Conservation (phyloP, 92 coral and sea anemone genomes). For the Isaurus tuberculatus region DNA sequence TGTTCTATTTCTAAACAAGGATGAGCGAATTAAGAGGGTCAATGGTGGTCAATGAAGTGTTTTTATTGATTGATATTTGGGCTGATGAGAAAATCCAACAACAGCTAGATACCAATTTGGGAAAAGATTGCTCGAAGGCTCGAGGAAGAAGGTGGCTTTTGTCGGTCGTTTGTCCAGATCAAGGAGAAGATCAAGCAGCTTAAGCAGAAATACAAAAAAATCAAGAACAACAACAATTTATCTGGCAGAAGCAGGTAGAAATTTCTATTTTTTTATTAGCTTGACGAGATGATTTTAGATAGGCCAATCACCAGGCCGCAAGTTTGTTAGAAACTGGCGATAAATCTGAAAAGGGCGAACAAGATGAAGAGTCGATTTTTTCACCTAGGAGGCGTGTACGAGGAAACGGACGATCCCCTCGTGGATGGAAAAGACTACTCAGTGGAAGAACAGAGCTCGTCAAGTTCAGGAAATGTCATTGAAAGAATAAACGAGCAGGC, state of each 20-base stretch:
- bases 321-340: too few relatives aligned
- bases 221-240: constrained; percentile 9
- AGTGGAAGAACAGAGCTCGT: neutral
- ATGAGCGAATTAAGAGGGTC: constrained; percentile 36
- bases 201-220: constrained; percentile 10
- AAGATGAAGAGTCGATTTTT: constrained; percentile 2
- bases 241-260: constrained; percentile 11
- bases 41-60: constrained; percentile 16
- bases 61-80: constrained; percentile 17
- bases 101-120: constrained; percentile 20
- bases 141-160: constrained; percentile 12
- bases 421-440: constrained; percentile 17
- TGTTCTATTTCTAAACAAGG: constrained; percentile 14
- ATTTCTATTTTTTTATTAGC: too few relatives aligned
- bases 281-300: too few relatives aligned
- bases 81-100: constrained; percentile 30
- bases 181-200: constrained; percentile 22
- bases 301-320: too few relatives aligned
- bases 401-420: constrained; percentile 13
- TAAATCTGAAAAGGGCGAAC: neutral
- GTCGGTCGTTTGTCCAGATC: constrained; percentile 21
- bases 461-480: constrained; percentile 25
- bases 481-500: constrained; percentile 26
- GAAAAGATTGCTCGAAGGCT: constrained; percentile 25
- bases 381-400: constrained; percentile 19